A percentile compares a stretch with the other conserved stretches of the same genome.
These are phyloP conservation scores for Erpetoichthys calabaricus DNA, from an alignment of 2,797 vertebrate species.

Conservation along the genomic window DNA sequence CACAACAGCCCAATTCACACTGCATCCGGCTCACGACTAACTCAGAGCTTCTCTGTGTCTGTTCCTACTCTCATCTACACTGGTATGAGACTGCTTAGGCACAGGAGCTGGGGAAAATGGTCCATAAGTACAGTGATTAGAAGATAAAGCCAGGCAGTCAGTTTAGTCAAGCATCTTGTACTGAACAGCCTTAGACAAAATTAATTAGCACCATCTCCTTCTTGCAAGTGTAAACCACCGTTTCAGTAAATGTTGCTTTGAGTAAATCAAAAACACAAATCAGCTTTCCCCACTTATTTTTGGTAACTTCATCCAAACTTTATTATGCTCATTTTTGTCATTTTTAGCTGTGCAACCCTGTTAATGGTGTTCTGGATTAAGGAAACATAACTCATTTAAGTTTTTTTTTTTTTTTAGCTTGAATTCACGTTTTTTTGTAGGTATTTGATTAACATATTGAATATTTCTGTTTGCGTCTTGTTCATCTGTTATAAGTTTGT, in stretches of 20 bases:
- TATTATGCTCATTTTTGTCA: slow-evolving; percentile 16
- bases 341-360: slow-evolving; percentile 60
- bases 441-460: slow-evolving; percentile 35
- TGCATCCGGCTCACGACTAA: slow-evolving; percentile 87
- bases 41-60: slow-evolving; percentile 99
- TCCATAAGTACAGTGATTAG: slow-evolving; percentile 42
- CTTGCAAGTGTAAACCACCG: too few species aligned
- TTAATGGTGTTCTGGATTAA: slow-evolving; percentile 50
- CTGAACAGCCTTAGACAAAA: too few species aligned
- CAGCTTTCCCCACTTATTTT: too few species aligned
- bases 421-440: slow-evolving; percentile 11
- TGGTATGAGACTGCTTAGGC: slow-evolving; percentile 77
- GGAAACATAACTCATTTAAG: slow-evolving; percentile 36
- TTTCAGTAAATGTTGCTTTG: too few species aligned
- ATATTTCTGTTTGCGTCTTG: slow-evolving; percentile 42
- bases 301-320: not conserved
- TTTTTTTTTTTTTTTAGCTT: slow-evolving; percentile 30
- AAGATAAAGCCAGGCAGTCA: slow-evolving; percentile 58
- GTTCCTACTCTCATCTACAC: slow-evolving; percentile 98
- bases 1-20: slow-evolving; percentile 99
- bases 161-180: slow-evolving; percentile 55
- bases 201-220: too few species aligned
- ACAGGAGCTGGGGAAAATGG: slow-evolving; percentile 55
- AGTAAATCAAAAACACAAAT: too few species aligned
- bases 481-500: slow-evolving; percentile 32